Evolutionary conservation across 2,797 vertebrate genomes (phyloP), one percentile per base, ranked within the genome.

Genomic region (Centroberyx gerrardi): DNA sequence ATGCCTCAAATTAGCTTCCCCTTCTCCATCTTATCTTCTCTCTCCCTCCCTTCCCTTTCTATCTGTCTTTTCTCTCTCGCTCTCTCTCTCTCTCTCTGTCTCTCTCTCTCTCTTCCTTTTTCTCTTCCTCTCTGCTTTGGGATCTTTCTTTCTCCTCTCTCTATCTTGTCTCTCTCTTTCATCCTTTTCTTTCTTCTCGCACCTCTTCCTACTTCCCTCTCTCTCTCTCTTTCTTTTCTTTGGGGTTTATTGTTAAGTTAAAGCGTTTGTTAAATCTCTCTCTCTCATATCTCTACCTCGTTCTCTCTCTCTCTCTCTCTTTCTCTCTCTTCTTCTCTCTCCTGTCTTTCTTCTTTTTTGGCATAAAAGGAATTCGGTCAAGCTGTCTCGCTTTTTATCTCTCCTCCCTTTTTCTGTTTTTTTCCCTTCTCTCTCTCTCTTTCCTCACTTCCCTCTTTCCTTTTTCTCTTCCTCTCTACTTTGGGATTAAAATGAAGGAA

Each of bases 101-200:
- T 17, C 36, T 36, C 14, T 33, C 31, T 33, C 31, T 14, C 9
- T 17, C 40, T 33, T 33, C 33, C 18, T 42, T n/a, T 53, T 18
- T 15, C 10, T n/a, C 42, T 29, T 31, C 42, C 3, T 27, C 36
- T 17, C 33, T 51, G 17, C 17, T 28, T 17, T 33, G n/a, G 22
- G 48, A 53, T 22, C n/a, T 28, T 38, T 44, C 18, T 62, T 18
- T 29, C 22, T 62, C 17, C 18, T 27, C 36, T 33, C 22, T 27
- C 28, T 28, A n/a, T 42, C 29, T 9, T 42, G 36, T 54, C 36
- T 42, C 17, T 55, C 52, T 55, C 48, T 40, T 7, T 28, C 29
- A n/a, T 12, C 13, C 65, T 31, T 13, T 13, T 76, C 40, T 40
- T 17, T 56, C 14, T 69, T 7, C 3, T 31, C 74, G 13, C 42